These are phyloP conservation scores for Chymomyza amoena DNA, from an alignment of 2,888 invertebrate genomes.

Conservation along the genomic window DNA sequence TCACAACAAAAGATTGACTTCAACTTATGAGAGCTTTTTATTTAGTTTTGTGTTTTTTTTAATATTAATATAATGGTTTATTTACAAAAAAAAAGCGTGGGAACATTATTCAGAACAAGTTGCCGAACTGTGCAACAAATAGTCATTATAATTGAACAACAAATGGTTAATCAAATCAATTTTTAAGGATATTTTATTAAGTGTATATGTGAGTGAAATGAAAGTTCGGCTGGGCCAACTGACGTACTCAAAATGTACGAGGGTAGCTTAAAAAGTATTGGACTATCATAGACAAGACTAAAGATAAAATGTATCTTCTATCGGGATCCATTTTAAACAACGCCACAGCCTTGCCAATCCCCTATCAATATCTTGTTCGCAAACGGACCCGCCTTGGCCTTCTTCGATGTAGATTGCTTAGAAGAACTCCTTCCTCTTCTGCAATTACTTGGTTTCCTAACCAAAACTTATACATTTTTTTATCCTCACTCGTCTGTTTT, in stretches of 20 bases:
- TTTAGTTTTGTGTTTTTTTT: slow-evolving; percentile 30
- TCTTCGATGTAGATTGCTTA: too few species aligned
- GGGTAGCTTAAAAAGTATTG: too few species aligned
- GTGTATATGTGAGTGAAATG: slow-evolving; percentile 33
- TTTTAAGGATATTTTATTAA: slow-evolving; percentile 58
- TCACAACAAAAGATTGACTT: slow-evolving; percentile 35
- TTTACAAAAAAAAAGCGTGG: slow-evolving; percentile 57
- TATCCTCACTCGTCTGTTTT: too few species aligned
- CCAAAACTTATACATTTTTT: too few species aligned
- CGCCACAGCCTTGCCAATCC: too few species aligned
- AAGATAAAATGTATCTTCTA: too few species aligned
- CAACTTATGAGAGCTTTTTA: not conserved
- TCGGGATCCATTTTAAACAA: too few species aligned
- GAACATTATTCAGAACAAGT: slow-evolving; percentile 25
- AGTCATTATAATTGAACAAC: slow-evolving; percentile 67
- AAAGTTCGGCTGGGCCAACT: slow-evolving; percentile 28
- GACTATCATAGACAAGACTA: too few species aligned
- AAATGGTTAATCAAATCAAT: slow-evolving; percentile 64
- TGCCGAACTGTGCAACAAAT: slow-evolving; percentile 56
- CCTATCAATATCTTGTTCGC: too few species aligned
- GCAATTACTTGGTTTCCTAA: too few species aligned
- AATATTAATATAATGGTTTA: slow-evolving; percentile 36
- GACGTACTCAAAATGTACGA: not conserved
- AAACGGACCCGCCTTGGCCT: too few species aligned
- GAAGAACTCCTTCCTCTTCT: too few species aligned